Evolutionary conservation across 2,113 vertebrate genomes (phyloP).

Genomic region (Callionymus lyra): DNA sequence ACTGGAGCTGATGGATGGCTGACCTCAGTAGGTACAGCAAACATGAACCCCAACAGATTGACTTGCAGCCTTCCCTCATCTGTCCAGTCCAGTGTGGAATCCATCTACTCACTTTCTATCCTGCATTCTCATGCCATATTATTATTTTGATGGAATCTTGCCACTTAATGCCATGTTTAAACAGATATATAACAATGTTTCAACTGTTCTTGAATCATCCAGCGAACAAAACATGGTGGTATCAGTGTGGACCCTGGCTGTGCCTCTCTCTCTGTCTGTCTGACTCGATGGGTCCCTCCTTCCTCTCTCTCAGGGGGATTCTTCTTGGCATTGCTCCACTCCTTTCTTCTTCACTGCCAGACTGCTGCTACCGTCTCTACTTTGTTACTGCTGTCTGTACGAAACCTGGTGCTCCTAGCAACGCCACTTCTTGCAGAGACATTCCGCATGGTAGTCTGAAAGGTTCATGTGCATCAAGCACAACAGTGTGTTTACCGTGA

Average conservation of each 20-base stretch:
- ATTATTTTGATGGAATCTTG: conserved; percentile 13
- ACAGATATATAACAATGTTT: conserved; percentile 12
- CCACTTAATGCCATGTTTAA: too few species aligned
- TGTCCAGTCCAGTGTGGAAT: conserved; percentile 45
- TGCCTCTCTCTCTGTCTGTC: conserved; percentile 49
- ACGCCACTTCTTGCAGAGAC: conserved; percentile 58
- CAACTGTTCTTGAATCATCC: conserved; percentile 15
- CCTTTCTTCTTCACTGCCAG: conserved; percentile 64
- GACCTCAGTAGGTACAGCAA: conserved; percentile 31
- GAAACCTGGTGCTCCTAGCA: conserved; percentile 72
- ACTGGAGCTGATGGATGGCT: conserved; percentile 44
- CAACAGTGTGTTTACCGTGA: conserved; percentile 23
- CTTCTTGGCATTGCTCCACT: conserved; percentile 71
- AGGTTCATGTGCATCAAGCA: conserved; percentile 5
- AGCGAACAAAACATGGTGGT: conserved; percentile 22
- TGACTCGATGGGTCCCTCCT: conserved; percentile 41
- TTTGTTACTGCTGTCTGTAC: conserved; percentile 53
- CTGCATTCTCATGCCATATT: conserved; percentile 24
- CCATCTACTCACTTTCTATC: conserved; percentile 34
- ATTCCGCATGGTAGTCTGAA: conserved; percentile 47
- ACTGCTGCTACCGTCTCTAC: conserved; percentile 50
- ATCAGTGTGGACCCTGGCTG: conserved; percentile 22
- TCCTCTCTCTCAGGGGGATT: conserved; percentile 59
- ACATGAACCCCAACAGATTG: conserved; percentile 48
- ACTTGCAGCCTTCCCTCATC: conserved; percentile 38